These are phyloP conservation scores for Echinometra lucunter DNA, from an alignment of 53 echinoderm and acorn worm species.

Conservation along the genomic window DNA sequence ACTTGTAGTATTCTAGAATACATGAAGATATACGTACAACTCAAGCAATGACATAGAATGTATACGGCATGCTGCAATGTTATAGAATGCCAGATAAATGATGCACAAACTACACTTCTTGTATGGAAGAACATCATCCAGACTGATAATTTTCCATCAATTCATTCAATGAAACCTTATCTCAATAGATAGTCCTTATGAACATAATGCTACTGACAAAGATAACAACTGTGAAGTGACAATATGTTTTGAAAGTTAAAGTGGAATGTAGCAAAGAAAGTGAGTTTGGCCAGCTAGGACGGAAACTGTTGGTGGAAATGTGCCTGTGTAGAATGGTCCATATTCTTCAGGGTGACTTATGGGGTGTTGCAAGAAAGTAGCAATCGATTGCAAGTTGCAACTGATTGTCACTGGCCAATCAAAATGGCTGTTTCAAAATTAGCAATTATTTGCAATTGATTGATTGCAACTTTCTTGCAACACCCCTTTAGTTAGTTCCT, in stretches of 20 bases:
- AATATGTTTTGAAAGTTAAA: neutral
- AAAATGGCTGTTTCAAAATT: too few species aligned
- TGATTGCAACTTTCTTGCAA: too few species aligned
- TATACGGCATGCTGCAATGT: neutral
- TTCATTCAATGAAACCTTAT: neutral
- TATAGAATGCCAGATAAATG: neutral
- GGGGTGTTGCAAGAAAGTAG: too few species aligned
- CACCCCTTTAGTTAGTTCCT: neutral
- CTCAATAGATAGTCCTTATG: slow-evolving; percentile 44
- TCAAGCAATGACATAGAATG: neutral
- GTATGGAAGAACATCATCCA: neutral
- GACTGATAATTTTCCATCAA: neutral
- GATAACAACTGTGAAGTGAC: neutral
- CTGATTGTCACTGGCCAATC: too few species aligned
- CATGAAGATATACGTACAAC: neutral
- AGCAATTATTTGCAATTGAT: too few species aligned
- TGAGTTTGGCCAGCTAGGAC: neutral
- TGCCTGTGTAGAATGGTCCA: neutral
- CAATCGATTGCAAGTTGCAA: too few species aligned
- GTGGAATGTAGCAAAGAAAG: slow-evolving; percentile 1
- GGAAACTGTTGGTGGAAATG: neutral
- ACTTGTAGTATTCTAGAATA: neutral
- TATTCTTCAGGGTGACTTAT: too few species aligned
- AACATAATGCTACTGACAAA: neutral
- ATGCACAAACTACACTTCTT: neutral